These are phyloP conservation scores for Drosophila picticornis DNA, from an alignment of 2,888 invertebrate species.

Conservation along the genomic window DNA sequence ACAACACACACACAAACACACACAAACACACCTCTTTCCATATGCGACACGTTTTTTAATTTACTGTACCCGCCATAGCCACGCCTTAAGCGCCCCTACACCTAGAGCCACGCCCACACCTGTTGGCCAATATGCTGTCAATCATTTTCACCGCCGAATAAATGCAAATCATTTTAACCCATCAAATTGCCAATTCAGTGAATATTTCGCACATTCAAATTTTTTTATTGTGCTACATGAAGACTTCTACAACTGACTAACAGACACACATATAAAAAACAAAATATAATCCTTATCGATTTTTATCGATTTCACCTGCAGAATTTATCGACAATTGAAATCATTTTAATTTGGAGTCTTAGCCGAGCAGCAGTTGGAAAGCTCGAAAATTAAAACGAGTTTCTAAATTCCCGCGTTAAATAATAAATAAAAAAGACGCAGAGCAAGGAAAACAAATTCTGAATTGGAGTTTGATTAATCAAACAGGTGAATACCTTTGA, in stretches of 20 bases:
- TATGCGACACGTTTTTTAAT: conserved; percentile 46
- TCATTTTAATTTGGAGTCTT: neutral
- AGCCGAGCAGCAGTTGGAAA: neutral
- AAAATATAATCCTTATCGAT: no score
- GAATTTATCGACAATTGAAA: neutral
- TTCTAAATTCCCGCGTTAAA: neutral
- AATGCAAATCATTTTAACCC: conserved; percentile 51
- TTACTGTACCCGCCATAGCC: conserved; percentile 46
- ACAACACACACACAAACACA: conserved; percentile 17
- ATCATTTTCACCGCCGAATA: conserved; percentile 37
- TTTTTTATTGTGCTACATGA: neutral
- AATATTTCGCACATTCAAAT: conserved; percentile 24
- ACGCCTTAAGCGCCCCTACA: conserved; percentile 17
- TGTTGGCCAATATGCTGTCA: conserved; percentile 44
- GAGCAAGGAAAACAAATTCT: neutral
- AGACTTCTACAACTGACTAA: neutral
- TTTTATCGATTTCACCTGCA: neutral
- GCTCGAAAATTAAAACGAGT: neutral
- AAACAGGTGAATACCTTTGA: neutral
- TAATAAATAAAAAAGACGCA: neutral
- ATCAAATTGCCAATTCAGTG: conserved; percentile 31
- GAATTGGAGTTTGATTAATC: neutral
- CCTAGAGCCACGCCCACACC: neutral
- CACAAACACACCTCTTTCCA: conserved; percentile 8
- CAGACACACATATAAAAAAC: no score